A percentile compares a stretch with the other conserved stretches of the same genome.
Conservation (phyloP, 2,113 vertebrate species). For the Cynopterus brachyotis region DNA sequence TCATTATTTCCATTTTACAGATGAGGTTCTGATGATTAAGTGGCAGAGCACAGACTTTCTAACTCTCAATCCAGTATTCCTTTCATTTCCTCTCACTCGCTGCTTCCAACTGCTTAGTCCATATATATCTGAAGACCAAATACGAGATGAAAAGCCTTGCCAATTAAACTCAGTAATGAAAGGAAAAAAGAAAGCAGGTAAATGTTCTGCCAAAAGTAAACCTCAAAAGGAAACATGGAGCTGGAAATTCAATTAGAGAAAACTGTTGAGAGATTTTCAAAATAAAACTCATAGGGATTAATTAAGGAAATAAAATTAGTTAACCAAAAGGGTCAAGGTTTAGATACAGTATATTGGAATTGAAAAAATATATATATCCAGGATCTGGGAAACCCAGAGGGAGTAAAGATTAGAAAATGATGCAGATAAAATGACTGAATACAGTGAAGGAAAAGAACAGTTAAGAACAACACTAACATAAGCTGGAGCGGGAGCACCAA, state of each 20-base stretch:
- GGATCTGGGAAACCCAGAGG: not conserved
- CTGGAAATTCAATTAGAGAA: constrained; percentile 28
- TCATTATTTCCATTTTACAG: constrained; percentile 1
- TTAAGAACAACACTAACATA: not conserved
- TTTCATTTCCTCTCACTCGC: not conserved
- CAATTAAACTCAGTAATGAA: not conserved
- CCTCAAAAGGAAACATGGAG: not conserved
- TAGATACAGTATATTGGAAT: not conserved
- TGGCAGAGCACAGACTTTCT: not conserved
- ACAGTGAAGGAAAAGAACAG: not conserved
- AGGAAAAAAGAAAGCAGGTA: not conserved
- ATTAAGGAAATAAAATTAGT: constrained; percentile 30
- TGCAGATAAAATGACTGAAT: not conserved
- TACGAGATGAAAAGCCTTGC: not conserved
- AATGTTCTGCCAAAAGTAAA: not conserved
- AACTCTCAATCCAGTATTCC: not conserved
- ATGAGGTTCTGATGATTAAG: not conserved
- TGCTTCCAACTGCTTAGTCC: not conserved
- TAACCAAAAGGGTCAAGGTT: constrained; percentile 1
- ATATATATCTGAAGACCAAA: not conserved
- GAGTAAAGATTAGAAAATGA: not conserved
- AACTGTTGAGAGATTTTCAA: not conserved
- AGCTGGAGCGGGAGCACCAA: not conserved
- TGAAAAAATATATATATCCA: not conserved
- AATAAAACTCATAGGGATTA: not conserved